Evolutionary conservation across 2,888 invertebrate species (phyloP), one percentile per base, ranked within the genome.

Genomic region (Seira ritae): DNA sequence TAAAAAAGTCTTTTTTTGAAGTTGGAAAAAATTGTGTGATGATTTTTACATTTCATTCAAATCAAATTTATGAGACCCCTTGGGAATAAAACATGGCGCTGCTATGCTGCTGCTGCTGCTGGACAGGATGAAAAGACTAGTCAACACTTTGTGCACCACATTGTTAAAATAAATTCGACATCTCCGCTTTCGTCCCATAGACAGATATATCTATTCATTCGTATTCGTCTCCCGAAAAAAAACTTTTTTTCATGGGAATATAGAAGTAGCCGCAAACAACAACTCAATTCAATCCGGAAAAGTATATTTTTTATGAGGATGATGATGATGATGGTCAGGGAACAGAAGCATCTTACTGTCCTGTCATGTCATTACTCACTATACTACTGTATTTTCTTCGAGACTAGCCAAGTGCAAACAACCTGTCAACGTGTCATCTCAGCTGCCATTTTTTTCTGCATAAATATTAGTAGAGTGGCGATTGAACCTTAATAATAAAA

Each of bases 21-120:
- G n/a, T n/a, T n/a, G 22, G 1, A 68, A 75, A 75, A 8, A n/a
- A 42, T 12, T 8, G 12, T 42, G 6, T 20, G 22, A 60, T 42
- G 62, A 62, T 42, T 62, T 77, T 77, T 22, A 55, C 60, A 69
- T 76, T 76, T 55, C 70, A 77, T 77, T 77, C 69, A 77, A 69
- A 77, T 69, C 62, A 42, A 69, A 69, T 77, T 77, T 77, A 77
- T 55, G 62, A 70, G 62, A 60, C 69, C 70, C 69, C 55, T 77
- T 69, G 77, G 67, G 62, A 42, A 8, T 42, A 6, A 8, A 8
- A 42, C 42, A 12, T 42, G 42, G n/a, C n/a, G n/a, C 42, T 42
- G 42, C 42, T 42, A 42, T 42, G 42, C 12, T 12, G 12, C 12
- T 42, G 42, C 12, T 12, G 6, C 6, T 42, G 42, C 6, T 42